These are phyloP conservation scores for Microctonus hyperodae DNA, from an alignment of 2,888 invertebrate species.

Conservation along the genomic window DNA sequence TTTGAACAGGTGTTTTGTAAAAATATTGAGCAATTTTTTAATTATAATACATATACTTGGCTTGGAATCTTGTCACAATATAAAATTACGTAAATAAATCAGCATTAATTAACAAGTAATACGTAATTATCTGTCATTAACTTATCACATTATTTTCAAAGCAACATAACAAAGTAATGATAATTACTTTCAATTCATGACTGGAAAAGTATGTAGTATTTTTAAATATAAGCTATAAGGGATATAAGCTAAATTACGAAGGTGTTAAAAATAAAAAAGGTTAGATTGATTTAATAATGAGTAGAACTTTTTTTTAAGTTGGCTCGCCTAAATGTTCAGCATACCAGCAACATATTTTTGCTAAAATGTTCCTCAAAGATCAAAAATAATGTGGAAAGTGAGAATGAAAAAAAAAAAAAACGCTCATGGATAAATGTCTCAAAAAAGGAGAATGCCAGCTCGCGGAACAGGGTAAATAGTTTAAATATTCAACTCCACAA, in stretches of 20 bases:
- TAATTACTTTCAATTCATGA: constrained; percentile 33
- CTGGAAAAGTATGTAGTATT: constrained; percentile 41
- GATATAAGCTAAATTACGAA: neutral
- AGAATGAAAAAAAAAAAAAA: constrained; percentile 2
- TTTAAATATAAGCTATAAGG: constrained; percentile 46
- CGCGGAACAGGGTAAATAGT: constrained; percentile 61
- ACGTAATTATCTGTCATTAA: neutral
- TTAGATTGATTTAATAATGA: constrained; percentile 48
- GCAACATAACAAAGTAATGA: constrained; percentile 12
- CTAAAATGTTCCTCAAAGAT: constrained; percentile 18
- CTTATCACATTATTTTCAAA: neutral
- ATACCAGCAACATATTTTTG: constrained; percentile 42
- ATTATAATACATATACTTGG: neutral
- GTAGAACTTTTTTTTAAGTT: constrained; percentile 59
- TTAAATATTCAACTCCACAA: constrained; percentile 58
- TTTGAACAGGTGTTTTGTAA: neutral
- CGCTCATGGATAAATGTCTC: neutral
- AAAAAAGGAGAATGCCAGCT: constrained; percentile 41
- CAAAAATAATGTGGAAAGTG: neutral
- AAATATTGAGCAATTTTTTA: neutral
- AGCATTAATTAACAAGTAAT: neutral
- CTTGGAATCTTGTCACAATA: neutral
- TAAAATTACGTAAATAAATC: neutral
- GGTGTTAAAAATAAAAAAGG: constrained; percentile 50
- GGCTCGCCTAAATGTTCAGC: constrained; percentile 54